Base-by-base conservation (phyloP, 1,140 invertebrate genomes). In the Papilio polyxenes region DNA sequence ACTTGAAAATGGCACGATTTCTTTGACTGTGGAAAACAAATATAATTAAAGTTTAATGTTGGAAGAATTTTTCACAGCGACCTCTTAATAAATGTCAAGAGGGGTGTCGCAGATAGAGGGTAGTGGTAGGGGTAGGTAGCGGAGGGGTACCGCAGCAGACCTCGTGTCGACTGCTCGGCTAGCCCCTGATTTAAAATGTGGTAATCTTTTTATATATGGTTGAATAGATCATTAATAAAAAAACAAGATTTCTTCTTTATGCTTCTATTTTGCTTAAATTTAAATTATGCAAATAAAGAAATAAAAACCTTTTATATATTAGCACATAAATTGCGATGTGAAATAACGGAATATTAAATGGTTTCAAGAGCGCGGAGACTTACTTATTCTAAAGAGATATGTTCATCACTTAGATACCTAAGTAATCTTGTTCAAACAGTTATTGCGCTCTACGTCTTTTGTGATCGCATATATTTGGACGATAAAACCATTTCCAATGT, bases 81-180 rank as follows among this genome's bases (percentile, higher is more conserved):
- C 23, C 62, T 31, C 62, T 65, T 65, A 37, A 31, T 65, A 65
- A 65, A 65, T 65, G 62, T 65, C 23, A 65, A 65, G 62, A 31
- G 62, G 62, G 62, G 20, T 65, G 62, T 31, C 62, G 23, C 23
- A 4, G 62, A 31, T 23, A 31, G 62, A 2, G 20, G 62, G 11
- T 23, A 23, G 62, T 23, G 62, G 62, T 23, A 31, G 62, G 9
- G 62, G 62, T 2, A 10, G 59, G 49, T 51, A 56, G 40, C 40
- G 40, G 40, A 7, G 62, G 62, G 20, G 62, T 13, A 31, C n/a
- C n/a, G 7, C 56, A 23, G 8, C 59, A 23, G 20, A 65, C 59
- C 59, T 65, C 20, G 20, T 23, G 59, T 23, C 53, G 7, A 59
- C n/a, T 2, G 17, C n/a, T 59, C n/a, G 56, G 17, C 17, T 9